Base-by-base conservation (phyloP, 2,113 vertebrate species). In the Collichthys lucidus region DNA sequence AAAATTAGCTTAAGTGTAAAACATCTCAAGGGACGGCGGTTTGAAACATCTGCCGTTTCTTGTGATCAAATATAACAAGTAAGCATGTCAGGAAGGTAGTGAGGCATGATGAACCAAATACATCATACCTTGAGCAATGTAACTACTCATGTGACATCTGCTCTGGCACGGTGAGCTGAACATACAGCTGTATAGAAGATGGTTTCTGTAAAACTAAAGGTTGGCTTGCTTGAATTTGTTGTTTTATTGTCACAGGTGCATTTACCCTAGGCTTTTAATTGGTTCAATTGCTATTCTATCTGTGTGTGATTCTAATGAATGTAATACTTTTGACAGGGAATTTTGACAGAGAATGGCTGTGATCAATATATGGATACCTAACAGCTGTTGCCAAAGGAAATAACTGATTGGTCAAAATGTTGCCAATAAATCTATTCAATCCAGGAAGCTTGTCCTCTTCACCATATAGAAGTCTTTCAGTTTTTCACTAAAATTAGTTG, bases 111-210 rank as follows among this genome's bases (percentile, higher is more conserved):
- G 83, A 88, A 79, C 82, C 82, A 82, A 86, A 89, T 85, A 77
- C 82, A 91, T 91, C 85, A 70, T 83, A 92, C 85, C 88, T 89
- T 87, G 76, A 91, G 86, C 85, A 60, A 89, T 83, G 67, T 64
- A 83, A 86, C 84, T 83, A 81, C 79, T 90, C 87, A 86, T 82
- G 86, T 90, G 84, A 88, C 84, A 87, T 89, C 84, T 76, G 84
- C 64, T 90, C 80, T 74, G 76, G 69, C 70, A 86, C 65, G 31
- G 40, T 76, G 66, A 70, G 16, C 57, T 66, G 87, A 86, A 70
- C 55, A 56, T 49, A 60, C 55, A 75, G 71, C 79, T 86, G 73
- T 91, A 65, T 44, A 35, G 9, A 67, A 31, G 57, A 60, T 66
- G 70, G n/a, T 77, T 80, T 59, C 44, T 10, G 11, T 52, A 60